A percentile compares a stretch with the other conserved stretches of the same genome.
Evolutionary conservation across 2,113 vertebrate genomes (phyloP).

Genomic region (Cichladusa arquata): DNA sequence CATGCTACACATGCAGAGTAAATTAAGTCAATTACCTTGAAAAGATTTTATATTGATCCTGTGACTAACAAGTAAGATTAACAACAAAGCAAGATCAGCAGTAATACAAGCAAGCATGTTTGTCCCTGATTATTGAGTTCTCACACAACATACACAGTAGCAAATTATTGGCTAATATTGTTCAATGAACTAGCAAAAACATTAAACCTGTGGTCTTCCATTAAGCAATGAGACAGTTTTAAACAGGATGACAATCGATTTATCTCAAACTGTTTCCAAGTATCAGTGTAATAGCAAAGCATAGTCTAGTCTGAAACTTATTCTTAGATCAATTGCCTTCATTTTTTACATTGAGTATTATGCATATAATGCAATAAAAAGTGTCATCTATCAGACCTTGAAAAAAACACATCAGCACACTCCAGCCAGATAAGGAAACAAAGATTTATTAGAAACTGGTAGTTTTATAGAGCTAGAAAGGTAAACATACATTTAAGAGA

Average conservation of each 20-base stretch:
- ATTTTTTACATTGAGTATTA: background rate
- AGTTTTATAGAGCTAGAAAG: conserved; percentile 30
- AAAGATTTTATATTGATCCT: background rate
- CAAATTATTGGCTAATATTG: background rate
- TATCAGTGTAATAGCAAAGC: background rate
- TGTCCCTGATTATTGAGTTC: background rate
- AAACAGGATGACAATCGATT: background rate
- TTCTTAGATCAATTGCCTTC: background rate
- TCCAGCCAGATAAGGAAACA: conserved; percentile 13
- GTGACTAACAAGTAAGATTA: background rate
- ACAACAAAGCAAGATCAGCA: background rate
- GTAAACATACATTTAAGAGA: conserved; percentile 23
- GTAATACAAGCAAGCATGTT: background rate
- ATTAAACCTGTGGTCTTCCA: background rate
- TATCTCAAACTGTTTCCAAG: background rate
- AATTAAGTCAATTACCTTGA: background rate
- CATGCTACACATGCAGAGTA: background rate
- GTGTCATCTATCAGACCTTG: background rate
- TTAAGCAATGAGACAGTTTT: background rate
- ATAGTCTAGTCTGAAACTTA: background rate
- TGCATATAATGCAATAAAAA: background rate
- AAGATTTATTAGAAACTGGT: conserved; percentile 60
- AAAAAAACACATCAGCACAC: background rate
- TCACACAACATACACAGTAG: accelerated
- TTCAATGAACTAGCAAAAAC: background rate